Base-by-base conservation (phyloP, 2,888 invertebrate species). In the Mesorhabditis spiculigera region DNA sequence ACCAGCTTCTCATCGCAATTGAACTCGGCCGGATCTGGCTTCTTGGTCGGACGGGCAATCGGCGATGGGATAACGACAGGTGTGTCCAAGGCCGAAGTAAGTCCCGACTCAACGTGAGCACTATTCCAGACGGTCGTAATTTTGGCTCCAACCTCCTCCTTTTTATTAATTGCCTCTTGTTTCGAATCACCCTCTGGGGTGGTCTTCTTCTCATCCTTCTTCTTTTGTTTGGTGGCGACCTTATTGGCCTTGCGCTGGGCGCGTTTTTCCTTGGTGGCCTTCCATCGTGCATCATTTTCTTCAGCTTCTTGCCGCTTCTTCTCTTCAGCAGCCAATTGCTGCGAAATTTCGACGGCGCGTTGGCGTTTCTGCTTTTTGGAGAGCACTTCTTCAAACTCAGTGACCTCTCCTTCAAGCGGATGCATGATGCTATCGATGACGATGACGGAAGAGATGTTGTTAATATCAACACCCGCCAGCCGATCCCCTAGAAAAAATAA, bases 101-200 rank as follows among this genome's bases (percentile, higher is more conserved):
- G 68, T 50, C 58, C 44, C 6, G 71, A 64, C 28, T 68, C 69
- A 41, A 73, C 68, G 50, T 73, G 73, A 65, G 76, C 68, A 61
- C 76, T 79, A 67, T 78, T 78, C 78, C 78, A 78, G 5, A 78
- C 78, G 58, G 76, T 75, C 44, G 71, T 76, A 8, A 75, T 43
- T 50, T 45, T 45, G 28, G 41, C 68, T 10, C 13, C 41, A 42
- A 63, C 4, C 41, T 68, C 43, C n/a, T 16, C 16, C 43, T 44
- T 10, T 4, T 41, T 4, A n/a, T 45, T 45, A 65, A 43, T 65
- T 69, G 64, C 44, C 50, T 62, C 71, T 50, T 72, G 68, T 50
- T 71, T 71, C n/a, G 69, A 68, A 28, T 67, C 68, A 43, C 67
- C 70, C 6, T 62, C 13, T 50, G 68, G 66, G 2, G 45, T 6